A percentile compares a stretch with the other conserved stretches of the same genome.
Evolutionary conservation across 2,113 vertebrate species (phyloP).

Genomic region (Caloenas nicobarica): DNA sequence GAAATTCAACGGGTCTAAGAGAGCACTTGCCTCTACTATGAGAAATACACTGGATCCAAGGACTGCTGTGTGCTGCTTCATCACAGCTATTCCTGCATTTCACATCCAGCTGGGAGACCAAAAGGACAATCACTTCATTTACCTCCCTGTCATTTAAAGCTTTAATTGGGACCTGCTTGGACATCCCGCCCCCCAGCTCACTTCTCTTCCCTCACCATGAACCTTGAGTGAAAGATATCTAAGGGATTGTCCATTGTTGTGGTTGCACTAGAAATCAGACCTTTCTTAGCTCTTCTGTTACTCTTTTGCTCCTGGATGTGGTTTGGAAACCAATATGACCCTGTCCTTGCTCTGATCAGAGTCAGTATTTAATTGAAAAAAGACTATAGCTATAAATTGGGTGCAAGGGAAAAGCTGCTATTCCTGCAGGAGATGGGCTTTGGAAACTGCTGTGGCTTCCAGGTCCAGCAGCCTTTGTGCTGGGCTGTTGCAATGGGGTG

Average conservation of each 20-base stretch:
- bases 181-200: conserved; percentile 17
- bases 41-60: conserved; percentile 64
- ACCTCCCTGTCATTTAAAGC: conserved; percentile 61
- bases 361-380: not conserved
- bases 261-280: conserved; percentile 60
- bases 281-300: conserved; percentile 35
- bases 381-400: not conserved
- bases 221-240: conserved; percentile 13
- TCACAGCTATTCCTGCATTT: conserved; percentile 67
- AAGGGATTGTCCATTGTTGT: conserved; percentile 39
- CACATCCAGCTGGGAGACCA: conserved; percentile 67
- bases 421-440: conserved; percentile 21
- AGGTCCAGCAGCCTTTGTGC: not conserved
- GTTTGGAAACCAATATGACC: conserved; percentile 29
- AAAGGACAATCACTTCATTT: conserved; percentile 72
- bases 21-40: conserved; percentile 36
- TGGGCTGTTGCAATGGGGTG: not conserved
- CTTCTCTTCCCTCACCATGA: not conserved
- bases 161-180: conserved; percentile 58
- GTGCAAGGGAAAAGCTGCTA: conserved; percentile 60
- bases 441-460: conserved; percentile 7
- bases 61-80: conserved; percentile 59
- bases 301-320: conserved; percentile 34
- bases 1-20: conserved; percentile 95
- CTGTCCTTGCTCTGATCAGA: conserved; percentile 16